A percentile compares a stretch with the other conserved stretches of the same genome.
Conservation (phyloP, 2,888 invertebrate genomes). For the Apomyelois bistriatella region DNA sequence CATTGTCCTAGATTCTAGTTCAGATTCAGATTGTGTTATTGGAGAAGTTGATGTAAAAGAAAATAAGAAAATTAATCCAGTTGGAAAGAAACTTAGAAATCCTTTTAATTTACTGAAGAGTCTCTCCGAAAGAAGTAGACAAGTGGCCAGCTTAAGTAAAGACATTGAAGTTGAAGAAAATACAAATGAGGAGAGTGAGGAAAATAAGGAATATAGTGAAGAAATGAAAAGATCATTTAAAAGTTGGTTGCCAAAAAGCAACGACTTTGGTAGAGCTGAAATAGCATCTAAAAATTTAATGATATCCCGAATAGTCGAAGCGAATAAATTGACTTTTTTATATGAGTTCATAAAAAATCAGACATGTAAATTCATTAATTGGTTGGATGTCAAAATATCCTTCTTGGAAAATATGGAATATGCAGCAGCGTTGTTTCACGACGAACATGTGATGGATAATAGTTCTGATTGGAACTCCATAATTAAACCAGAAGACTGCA, state of each 20-base stretch:
- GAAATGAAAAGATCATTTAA: slow-evolving; percentile 34
- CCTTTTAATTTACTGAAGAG: slow-evolving; percentile 61
- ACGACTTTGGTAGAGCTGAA: slow-evolving; percentile 61
- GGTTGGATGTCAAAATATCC: slow-evolving; percentile 57
- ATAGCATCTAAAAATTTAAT: slow-evolving; percentile 31
- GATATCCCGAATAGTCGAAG: slow-evolving; percentile 31
- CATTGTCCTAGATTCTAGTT: slow-evolving; percentile 53
- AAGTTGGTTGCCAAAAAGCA: slow-evolving; percentile 49
- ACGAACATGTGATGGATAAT: slow-evolving; percentile 24
- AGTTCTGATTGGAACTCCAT: slow-evolving; percentile 37
- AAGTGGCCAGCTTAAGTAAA: slow-evolving; percentile 15
- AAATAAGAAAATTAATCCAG: slow-evolving; percentile 11
- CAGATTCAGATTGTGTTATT: slow-evolving; percentile 54
- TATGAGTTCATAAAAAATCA: slow-evolving; percentile 48
- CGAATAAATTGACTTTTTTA: slow-evolving; percentile 43
- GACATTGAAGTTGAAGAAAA: slow-evolving; percentile 14
- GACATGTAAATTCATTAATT: slow-evolving; percentile 38
- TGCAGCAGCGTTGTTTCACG: slow-evolving; percentile 37
- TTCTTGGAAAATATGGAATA: slow-evolving; percentile 49
- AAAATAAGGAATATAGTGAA: slow-evolving; percentile 24
- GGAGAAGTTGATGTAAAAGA: slow-evolving; percentile 29
- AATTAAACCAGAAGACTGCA: slow-evolving; percentile 48
- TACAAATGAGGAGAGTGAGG: slow-evolving; percentile 16
- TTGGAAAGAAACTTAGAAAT: slow-evolving; percentile 52
- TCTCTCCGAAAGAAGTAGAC: slow-evolving; percentile 36